Percentiles rank a stretch among this genome's conserved stretches.
phyloP scores from a whole-genome alignment of 2,888 invertebrate species.

The Didymodactylos carnosus region DNA sequence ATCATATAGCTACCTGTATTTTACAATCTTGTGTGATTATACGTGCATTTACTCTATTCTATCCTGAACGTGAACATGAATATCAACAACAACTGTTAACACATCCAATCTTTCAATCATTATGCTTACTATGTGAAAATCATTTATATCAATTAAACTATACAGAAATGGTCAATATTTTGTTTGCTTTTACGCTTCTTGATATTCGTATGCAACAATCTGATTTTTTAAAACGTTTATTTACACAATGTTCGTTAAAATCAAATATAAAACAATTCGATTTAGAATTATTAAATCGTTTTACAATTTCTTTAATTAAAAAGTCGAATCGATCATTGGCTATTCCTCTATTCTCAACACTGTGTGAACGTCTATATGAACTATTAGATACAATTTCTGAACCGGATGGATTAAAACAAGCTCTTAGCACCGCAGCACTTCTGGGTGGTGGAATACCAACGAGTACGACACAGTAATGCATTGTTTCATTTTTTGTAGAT shows the following conservation, averaged over 20 bases:
- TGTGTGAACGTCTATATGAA: not conserved
- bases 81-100: not conserved
- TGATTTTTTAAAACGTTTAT: not conserved
- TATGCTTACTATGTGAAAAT: not conserved
- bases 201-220: not conserved
- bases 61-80: not conserved
- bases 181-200: not conserved
- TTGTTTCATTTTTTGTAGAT: too few relatives aligned
- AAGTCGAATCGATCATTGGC: not conserved
- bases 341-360: not conserved
- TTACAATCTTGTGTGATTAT: not conserved
- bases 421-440: too few relatives aligned
- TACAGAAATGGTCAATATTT: not conserved
- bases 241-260: not conserved
- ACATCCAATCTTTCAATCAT: not conserved
- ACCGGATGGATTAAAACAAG: too few relatives aligned
- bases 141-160: not conserved
- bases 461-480: too few relatives aligned
- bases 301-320: not conserved
- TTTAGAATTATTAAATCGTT: not conserved
- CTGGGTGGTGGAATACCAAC: too few relatives aligned
- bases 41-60: not conserved
- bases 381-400: not conserved
- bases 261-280: not conserved
- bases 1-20: not conserved